Evolutionary conservation across 2,888 invertebrate genomes (phyloP).

Genomic region (Zelleria hepariella): DNA sequence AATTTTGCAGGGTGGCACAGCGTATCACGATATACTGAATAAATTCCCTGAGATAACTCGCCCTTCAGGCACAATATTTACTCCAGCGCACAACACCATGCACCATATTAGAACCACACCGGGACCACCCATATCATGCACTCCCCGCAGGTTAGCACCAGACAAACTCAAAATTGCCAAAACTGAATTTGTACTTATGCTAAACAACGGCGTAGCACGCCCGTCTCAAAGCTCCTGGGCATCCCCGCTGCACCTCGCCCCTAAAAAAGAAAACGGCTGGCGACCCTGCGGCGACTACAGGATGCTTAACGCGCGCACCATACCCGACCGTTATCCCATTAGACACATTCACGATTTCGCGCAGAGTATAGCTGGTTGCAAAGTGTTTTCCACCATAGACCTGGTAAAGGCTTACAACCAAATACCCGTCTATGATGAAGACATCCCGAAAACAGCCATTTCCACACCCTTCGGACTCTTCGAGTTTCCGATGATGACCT

Average conservation of each 20-base stretch:
- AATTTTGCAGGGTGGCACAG: neutral
- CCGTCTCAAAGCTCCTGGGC: neutral
- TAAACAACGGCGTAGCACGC: neutral
- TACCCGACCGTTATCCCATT: neutral
- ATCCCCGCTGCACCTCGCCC: neutral
- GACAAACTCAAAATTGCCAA: constrained; percentile 9
- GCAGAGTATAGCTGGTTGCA: constrained; percentile 12
- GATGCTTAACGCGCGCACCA: neutral
- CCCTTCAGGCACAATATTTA: neutral
- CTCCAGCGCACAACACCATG: neutral
- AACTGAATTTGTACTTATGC: constrained; percentile 2
- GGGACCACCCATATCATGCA: neutral
- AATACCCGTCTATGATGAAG: constrained; percentile 29
- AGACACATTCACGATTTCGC: constrained; percentile 13
- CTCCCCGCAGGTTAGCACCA: neutral
- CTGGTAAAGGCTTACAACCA: constrained; percentile 32
- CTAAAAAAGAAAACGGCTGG: neutral
- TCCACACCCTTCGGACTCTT: neutral
- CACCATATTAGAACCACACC: neutral
- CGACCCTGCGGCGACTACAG: neutral
- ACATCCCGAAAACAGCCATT: constrained; percentile 11
- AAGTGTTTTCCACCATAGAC: constrained; percentile 11
- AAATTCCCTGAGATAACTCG: neutral
- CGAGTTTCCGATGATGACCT: constrained; percentile 19
- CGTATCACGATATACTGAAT: neutral